A percentile compares a stretch with the other conserved stretches of the same genome.
These are phyloP conservation scores for Spizaetus ornatus DNA, from an alignment of 2,113 vertebrate species.

Conservation along the genomic window DNA sequence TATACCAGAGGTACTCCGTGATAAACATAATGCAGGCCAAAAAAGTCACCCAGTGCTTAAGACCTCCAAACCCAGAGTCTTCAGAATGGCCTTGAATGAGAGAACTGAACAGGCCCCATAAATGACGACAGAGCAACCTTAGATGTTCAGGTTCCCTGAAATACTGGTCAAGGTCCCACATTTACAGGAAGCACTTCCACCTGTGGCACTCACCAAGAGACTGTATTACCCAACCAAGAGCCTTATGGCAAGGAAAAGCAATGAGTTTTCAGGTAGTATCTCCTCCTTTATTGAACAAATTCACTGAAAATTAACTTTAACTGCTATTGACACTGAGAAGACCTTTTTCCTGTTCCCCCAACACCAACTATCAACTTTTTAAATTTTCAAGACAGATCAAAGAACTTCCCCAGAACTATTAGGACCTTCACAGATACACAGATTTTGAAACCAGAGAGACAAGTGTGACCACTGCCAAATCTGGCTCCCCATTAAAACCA, in stretches of 20 bases:
- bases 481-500: not conserved
- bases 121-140: not conserved
- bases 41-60: not conserved
- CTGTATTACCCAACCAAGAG: not conserved
- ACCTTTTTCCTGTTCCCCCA: not conserved
- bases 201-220: not conserved
- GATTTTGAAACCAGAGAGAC: not conserved
- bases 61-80: not conserved
- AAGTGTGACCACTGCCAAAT: not conserved
- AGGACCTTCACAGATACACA: not conserved
- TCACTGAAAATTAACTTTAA: not conserved
- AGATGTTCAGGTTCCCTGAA: not conserved
- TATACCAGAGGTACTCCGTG: accelerated
- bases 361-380: not conserved
- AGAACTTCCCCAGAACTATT: not conserved
- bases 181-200: not conserved
- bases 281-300: not conserved
- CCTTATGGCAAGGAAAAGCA: not conserved
- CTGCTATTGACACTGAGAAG: accelerated
- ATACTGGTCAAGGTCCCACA: not conserved
- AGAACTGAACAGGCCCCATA: not conserved
- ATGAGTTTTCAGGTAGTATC: not conserved
- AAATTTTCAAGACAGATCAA: not conserved
- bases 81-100: not conserved
- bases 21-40: not conserved